Evolutionary conservation across 1,140 invertebrate genomes (phyloP), one percentile per base, ranked within the genome.

Genomic region (Brachionus asplanchnoidis): DNA sequence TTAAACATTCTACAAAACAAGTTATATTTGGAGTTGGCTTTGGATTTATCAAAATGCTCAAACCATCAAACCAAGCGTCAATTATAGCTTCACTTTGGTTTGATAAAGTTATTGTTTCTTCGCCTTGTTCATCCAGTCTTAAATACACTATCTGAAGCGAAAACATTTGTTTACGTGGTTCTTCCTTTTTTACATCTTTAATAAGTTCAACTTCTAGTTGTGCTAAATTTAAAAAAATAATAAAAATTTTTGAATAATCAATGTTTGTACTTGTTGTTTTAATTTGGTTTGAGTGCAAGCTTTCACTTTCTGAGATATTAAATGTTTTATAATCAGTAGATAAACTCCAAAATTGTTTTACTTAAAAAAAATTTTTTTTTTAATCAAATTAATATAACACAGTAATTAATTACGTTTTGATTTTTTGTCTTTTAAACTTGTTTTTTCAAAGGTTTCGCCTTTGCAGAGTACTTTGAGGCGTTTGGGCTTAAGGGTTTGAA

Each of bases 1-100:
- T 68, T 23, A 82, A 82, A 23, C 79, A 82, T 9, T 82, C 79
- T 11, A 82, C 79, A 82, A 82, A 82, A 20, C 79, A 82, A 20
- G 79, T 44, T 44, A 82, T 82, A 46, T 36, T 82, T 8, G 50
- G 12, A 40, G 79, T 65, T 60, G 65, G 79, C 23, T 65, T 82
- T 3, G 79, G 65, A 46, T 82, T 68, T 42, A 82, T 65, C n/a
- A 82, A n/a, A 60, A 82, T 60, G 14, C 32, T 82, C 12, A 82
- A 44, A 9, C 79, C 79, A 12, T 82, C 79, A 17, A 65, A 46
- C 79, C 79, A 82, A 14, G 23, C 65, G 12, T 82, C 79, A 40
- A 82, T 82, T 42, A 65, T 65, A 20, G 56, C 17, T 82, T 82
- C 79, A 36, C 17, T 82, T 60, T 44, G 36, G 53, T 65, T 60